Base-by-base conservation (phyloP, 2,888 invertebrate genomes). In the Pomacea canaliculata region DNA sequence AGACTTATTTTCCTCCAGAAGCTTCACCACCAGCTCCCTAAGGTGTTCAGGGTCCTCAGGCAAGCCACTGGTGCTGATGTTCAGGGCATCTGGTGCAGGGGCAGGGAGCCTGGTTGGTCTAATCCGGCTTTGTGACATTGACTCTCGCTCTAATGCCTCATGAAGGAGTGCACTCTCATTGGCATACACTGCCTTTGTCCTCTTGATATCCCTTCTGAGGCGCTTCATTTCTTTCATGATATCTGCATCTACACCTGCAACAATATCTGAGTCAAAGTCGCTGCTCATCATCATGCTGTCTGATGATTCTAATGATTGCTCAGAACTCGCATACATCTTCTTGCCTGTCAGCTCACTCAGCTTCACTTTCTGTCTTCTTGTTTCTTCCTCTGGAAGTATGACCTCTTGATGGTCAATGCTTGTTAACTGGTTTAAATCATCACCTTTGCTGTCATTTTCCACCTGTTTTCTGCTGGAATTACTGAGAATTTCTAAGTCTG, bases 171-270 rank as follows among this genome's bases (percentile, higher is more conserved):
- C 82, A 66, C 84, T 86, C 75, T 88, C 88, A 67, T 83, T 82
- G n/a, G 83, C 82, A 81, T 86, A 86, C 7, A 85, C 79, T 23
- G 84, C 84, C 76, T 86, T 86, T 13, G 86, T 86, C 76, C 87
- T 86, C 37, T 83, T 80, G 23, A 87, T 78, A 37, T 85, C 85
- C 67, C 80, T 81, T 67, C 83, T 80, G 7, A 88, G 77, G 59
- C 82, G 80, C 0, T 82, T 78, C 65, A 88, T 81, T 80, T 88
- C 88, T 78, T 85, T 85, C 37, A 85, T 81, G 48, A 88, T 80
- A 78, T 86, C 85, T 60, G 62, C 68, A 18, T 74, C 74, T 16
- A 62, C 59, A 23, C 49, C 69, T 19, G 60, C 62, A 10, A n/a
- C 27, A 18, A 74, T 51, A 46, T 74, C 74, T 0, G 74, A 74